These are phyloP conservation scores for Monoplex corrugatus DNA, from an alignment of 2,888 invertebrate species.

Conservation along the genomic window DNA sequence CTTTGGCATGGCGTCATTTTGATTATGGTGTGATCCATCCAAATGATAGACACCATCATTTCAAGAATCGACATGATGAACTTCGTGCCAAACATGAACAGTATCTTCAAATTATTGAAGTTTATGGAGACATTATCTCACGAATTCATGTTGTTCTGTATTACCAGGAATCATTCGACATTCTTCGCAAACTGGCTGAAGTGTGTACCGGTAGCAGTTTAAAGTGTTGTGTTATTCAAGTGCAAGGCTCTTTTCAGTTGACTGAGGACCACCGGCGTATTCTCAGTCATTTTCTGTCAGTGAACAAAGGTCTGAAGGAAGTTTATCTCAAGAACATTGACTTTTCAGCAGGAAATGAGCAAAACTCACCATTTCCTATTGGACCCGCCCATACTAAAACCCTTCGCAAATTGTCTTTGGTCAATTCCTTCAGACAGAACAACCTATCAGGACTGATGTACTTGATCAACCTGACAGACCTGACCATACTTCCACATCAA, in stretches of 20 bases:
- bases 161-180: constrained; percentile 52
- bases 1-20: constrained; percentile 59
- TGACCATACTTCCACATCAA: constrained; percentile 61
- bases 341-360: constrained; percentile 20
- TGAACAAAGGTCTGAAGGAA: not conserved
- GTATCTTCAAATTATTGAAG: not conserved
- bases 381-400: constrained; percentile 56
- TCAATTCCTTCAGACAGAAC: constrained; percentile 61
- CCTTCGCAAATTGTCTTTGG: constrained; percentile 58
- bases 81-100: not conserved
- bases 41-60: not conserved
- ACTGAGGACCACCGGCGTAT: too few species aligned
- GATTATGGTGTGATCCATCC: constrained; percentile 51
- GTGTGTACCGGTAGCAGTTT: constrained; percentile 50
- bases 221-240: not conserved
- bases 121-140: constrained; percentile 2
- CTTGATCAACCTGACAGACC: constrained; percentile 61
- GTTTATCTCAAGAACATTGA: not conserved
- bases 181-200: constrained; percentile 54
- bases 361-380: constrained; percentile 60
- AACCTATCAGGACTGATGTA: constrained; percentile 64
- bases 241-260: not conserved
- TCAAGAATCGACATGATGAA: not conserved
- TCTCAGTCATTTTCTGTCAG: not conserved
- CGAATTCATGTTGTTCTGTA: constrained; percentile 50